A percentile compares a stretch with the other conserved stretches of the same genome.
Conservation (phyloP, 2,113 vertebrate genomes). For the Eurypyga helias region DNA sequence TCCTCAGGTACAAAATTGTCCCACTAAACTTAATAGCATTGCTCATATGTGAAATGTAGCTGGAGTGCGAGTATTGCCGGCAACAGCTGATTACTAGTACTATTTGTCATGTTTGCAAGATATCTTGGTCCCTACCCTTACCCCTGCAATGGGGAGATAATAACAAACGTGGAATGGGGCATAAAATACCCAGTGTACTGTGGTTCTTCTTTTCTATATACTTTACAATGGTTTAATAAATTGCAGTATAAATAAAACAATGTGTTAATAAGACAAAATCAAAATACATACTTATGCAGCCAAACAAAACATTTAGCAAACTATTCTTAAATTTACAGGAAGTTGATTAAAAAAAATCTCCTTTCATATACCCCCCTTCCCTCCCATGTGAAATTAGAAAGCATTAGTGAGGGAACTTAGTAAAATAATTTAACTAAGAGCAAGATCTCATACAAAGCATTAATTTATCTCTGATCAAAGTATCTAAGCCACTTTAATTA, state of each 20-base stretch:
- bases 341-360: not conserved
- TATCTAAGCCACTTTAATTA: constrained; percentile 26
- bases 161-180: not conserved
- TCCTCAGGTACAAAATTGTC: not conserved
- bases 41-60: not conserved
- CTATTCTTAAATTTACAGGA: not conserved
- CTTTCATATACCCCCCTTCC: not conserved
- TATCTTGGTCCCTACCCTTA: not conserved
- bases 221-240: not conserved
- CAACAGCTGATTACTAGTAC: not conserved
- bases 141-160: not conserved
- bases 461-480: constrained; percentile 40
- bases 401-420: not conserved
- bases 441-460: constrained; percentile 1
- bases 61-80: not conserved
- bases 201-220: not conserved
- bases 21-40: not conserved
- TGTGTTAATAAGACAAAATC: not conserved
- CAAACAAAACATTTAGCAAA: not conserved
- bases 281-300: not conserved
- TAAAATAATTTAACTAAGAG: constrained; percentile 16
- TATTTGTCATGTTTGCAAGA: not conserved
- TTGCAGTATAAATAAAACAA: not conserved
- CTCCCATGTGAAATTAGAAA: not conserved
- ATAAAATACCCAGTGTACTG: not conserved